phyloP scores from a whole-genome alignment of 2,797 vertebrate species.

The Echiichthys vipera region DNA sequence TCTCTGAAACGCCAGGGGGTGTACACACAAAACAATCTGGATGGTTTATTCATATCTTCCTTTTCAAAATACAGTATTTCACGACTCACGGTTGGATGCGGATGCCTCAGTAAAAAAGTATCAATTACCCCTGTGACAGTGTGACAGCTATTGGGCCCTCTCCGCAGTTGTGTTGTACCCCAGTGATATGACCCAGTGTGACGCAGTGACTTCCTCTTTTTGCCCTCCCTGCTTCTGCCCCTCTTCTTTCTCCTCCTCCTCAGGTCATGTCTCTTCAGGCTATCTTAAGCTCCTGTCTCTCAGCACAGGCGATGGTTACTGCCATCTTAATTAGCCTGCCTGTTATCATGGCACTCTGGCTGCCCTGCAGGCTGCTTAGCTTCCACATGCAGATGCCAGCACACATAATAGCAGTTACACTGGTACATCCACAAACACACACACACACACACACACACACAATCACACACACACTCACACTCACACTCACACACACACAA shows the following conservation, averaged over 20 bases:
- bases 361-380: conserved; percentile 9
- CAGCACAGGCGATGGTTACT: not conserved
- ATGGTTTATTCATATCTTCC: too few species aligned
- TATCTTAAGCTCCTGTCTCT: conserved; percentile 25
- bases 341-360: conserved; percentile 35
- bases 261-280: conserved; percentile 1
- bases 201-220: too few species aligned
- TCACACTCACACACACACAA: not conserved
- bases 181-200: too few species aligned
- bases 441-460: not conserved
- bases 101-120: too few species aligned
- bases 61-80: too few species aligned
- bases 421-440: not conserved
- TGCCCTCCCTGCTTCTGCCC: too few species aligned
- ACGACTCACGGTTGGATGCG: too few species aligned
- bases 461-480: not conserved
- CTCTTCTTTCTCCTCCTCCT: not conserved
- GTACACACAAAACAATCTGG: too few species aligned
- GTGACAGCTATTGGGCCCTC: too few species aligned
- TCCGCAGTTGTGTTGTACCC: too few species aligned
- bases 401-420: conserved; percentile 3
- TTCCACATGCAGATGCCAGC: conserved; percentile 10
- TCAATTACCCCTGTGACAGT: too few species aligned
- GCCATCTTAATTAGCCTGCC: conserved; percentile 34
- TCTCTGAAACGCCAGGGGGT: too few species aligned